Evolutionary conservation across 2,113 vertebrate genomes (phyloP).

Genomic region (Geococcyx californianus): DNA sequence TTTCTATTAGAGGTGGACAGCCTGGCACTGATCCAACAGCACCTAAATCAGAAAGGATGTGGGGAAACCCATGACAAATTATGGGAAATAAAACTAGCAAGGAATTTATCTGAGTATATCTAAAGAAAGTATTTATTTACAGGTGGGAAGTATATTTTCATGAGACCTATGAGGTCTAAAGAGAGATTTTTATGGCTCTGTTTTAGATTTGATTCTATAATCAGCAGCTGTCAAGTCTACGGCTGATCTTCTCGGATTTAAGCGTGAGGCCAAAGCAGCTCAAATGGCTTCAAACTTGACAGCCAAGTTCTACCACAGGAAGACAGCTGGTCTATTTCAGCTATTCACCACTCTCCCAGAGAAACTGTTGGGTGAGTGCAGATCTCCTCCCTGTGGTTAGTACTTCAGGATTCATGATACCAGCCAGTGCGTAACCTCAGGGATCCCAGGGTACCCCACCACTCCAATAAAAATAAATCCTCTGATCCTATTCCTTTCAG

Average conservation of each 20-base stretch:
- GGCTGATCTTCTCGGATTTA: neutral
- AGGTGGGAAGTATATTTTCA: neutral
- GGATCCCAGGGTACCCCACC: neutral
- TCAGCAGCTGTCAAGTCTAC: neutral
- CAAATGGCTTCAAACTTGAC: neutral
- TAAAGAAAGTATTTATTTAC: neutral
- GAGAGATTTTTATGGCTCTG: neutral
- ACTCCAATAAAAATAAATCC: neutral
- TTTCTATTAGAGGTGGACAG: neutral
- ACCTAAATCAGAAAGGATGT: neutral
- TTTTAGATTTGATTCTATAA: neutral
- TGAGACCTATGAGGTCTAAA: neutral
- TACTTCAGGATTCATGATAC: neutral
- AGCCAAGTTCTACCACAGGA: neutral
- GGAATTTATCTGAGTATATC: neutral
- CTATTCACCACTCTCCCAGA: neutral
- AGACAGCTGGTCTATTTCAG: neutral
- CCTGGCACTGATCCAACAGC: neutral
- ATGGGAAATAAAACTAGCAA: neutral
- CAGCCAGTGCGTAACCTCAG: rapidly evolving
- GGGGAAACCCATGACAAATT: neutral
- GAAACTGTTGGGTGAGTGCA: rapidly evolving
- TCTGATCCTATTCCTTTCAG: neutral
- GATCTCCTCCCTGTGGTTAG: neutral
- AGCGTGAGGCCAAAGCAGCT: neutral